phyloP scores from a whole-genome alignment of 23 tunicate genomes.

The Corella eumyota region DNA sequence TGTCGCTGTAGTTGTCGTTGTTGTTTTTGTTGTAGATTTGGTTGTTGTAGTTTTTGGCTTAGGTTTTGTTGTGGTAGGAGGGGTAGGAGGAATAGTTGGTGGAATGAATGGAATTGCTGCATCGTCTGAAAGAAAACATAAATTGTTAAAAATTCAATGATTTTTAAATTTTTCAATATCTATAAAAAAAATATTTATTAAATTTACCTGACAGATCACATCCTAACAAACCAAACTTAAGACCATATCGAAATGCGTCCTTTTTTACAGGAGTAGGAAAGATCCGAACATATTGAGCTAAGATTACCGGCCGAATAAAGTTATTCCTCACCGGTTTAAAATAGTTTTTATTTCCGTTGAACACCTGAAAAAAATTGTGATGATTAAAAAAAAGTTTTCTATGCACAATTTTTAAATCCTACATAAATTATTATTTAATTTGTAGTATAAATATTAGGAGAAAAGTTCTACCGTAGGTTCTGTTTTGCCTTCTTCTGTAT shows the following conservation, averaged over 20 bases:
- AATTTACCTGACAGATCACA: constrained; percentile 19
- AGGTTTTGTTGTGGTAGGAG: neutral
- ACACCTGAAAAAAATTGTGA: constrained; percentile 30
- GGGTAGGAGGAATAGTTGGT: constrained; percentile 1
- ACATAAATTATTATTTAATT: too few relatives aligned
- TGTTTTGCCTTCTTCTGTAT: constrained; percentile 31
- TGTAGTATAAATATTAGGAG: too few relatives aligned
- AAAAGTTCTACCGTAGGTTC: constrained; percentile 36
- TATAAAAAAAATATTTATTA: neutral
- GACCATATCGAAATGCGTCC: constrained; percentile 12
- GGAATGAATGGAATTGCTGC: neutral
- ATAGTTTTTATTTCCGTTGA: constrained; percentile 45
- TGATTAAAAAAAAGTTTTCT: too few relatives aligned
- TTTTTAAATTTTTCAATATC: too few relatives aligned
- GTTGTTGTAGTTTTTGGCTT: constrained; percentile 10
- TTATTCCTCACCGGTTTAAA: constrained; percentile 54
- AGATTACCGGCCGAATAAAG: constrained; percentile 56
- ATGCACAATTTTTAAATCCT: too few relatives aligned
- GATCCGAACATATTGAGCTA: constrained; percentile 51
- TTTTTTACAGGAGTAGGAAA: constrained; percentile 37
- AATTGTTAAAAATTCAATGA: too few relatives aligned
- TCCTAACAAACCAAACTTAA: constrained; percentile 44
- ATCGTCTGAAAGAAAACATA: too few relatives aligned
- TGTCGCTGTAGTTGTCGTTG: constrained; percentile 6
- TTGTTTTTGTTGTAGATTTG: constrained; percentile 2